A percentile compares a stretch with the other conserved stretches of the same genome.
Conservation (phyloP, 1,140 invertebrate species). For the Pollicipes pollicipes region DNA sequence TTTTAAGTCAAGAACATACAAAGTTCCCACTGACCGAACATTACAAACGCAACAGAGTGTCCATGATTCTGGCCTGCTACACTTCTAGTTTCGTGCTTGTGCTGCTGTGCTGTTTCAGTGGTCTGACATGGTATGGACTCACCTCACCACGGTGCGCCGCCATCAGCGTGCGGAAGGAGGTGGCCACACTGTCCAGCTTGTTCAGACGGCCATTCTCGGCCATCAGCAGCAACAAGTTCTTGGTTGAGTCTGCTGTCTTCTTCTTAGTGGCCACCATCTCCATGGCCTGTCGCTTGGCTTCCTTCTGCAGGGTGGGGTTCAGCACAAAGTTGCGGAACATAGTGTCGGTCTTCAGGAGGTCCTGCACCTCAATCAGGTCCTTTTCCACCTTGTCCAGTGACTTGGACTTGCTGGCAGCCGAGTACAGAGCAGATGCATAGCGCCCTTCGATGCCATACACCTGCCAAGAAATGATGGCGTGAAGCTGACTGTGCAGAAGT, state of each 20-base stretch:
- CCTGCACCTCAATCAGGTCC: slow-evolving; percentile 54
- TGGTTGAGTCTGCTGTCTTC: slow-evolving; percentile 43
- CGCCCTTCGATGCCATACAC: slow-evolving; percentile 87
- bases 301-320: slow-evolving; percentile 69
- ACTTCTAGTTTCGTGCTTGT: too few relatives aligned
- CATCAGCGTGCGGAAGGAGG: slow-evolving; percentile 75
- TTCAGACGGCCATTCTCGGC: slow-evolving; percentile 85
- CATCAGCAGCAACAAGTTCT: slow-evolving; percentile 59
- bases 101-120: too few relatives aligned
- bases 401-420: slow-evolving; percentile 78
- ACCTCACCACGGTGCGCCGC: slow-evolving; percentile 74
- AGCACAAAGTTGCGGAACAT: slow-evolving; percentile 59
- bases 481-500: too few relatives aligned
- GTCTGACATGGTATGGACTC: too few relatives aligned
- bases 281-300: slow-evolving; percentile 49
- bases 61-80: too few relatives aligned
- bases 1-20: too few relatives aligned
- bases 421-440: slow-evolving; percentile 88
- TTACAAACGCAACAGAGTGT: too few relatives aligned
- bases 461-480: too few relatives aligned
- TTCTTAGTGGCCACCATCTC: slow-evolving; percentile 37
- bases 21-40: too few relatives aligned
- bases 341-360: slow-evolving; percentile 45
- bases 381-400: slow-evolving; percentile 74
- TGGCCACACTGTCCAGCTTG: slow-evolving; percentile 56